Evolutionary conservation across 2,113 vertebrate genomes (phyloP).

Genomic region (Rhinoderma darwinii): DNA sequence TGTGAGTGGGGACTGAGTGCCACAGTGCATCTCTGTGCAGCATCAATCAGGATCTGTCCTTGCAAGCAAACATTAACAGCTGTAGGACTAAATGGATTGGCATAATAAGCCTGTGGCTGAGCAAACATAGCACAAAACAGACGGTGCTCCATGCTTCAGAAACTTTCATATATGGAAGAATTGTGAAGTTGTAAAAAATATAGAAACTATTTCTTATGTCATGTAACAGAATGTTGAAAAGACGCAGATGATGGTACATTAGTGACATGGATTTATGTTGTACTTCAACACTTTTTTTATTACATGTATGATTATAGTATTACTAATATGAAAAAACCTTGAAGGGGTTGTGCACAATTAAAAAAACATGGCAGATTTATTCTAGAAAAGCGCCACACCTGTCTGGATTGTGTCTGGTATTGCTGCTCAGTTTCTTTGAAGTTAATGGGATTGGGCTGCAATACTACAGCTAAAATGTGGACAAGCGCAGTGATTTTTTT

Average conservation of each 20-base stretch:
- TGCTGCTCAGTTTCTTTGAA: too few relatives aligned
- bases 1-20: constrained; percentile 23
- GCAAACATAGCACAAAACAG: constrained; percentile 25
- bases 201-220: neutral
- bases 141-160: constrained; percentile 29
- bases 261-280: neutral
- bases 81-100: constrained; percentile 41
- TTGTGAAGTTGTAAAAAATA: neutral
- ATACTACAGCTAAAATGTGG: too few relatives aligned
- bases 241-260: neutral
- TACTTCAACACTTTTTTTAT: neutral
- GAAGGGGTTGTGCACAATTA: too few relatives aligned
- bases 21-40: constrained; percentile 7
- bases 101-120: constrained; percentile 24
- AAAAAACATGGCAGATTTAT: too few relatives aligned
- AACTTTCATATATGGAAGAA: neutral
- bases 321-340: too few relatives aligned
- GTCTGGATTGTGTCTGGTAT: too few relatives aligned
- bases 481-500: too few relatives aligned
- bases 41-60: constrained; percentile 51
- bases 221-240: neutral
- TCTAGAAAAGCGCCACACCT: too few relatives aligned
- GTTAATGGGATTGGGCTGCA: too few relatives aligned
- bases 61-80: constrained; percentile 43
- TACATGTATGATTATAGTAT: neutral